phyloP scores from a whole-genome alignment of 2,888 invertebrate genomes.

The Emmelina monodactyla region DNA sequence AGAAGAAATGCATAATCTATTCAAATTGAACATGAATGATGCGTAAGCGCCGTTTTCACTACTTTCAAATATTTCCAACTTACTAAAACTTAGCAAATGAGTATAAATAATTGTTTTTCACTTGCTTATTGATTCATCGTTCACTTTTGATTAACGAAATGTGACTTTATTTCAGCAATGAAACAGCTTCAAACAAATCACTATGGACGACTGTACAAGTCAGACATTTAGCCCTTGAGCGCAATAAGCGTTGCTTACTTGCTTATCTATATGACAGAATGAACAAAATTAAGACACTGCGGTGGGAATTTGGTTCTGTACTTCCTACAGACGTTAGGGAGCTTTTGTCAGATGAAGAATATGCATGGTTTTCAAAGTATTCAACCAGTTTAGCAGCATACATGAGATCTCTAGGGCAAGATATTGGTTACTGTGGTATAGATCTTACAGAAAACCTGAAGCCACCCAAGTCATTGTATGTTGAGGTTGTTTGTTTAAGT shows the following conservation, averaged over 20 bases:
- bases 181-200: constrained; percentile 63
- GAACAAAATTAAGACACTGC: constrained; percentile 79
- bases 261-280: constrained; percentile 85
- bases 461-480: constrained; percentile 91
- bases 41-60: constrained; percentile 73
- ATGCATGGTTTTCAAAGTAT: constrained; percentile 89
- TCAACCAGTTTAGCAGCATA: constrained; percentile 85
- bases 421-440: constrained; percentile 71
- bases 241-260: constrained; percentile 89
- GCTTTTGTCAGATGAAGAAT: constrained; percentile 81
- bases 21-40: constrained; percentile 84
- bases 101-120: neutral
- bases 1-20: constrained; percentile 86
- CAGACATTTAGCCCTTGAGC: constrained; percentile 84
- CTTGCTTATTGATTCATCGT: neutral
- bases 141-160: neutral
- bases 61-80: too few relatives aligned
- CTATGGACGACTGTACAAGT: constrained; percentile 82
- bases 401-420: constrained; percentile 88
- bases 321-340: constrained; percentile 85
- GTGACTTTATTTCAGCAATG: constrained; percentile 37
- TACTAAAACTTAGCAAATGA: too few relatives aligned
- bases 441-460: constrained; percentile 88
- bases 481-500: constrained; percentile 88
- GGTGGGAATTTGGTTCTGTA: constrained; percentile 96